Base-by-base conservation (phyloP, 1,140 invertebrate species). In the Heliconius nattereri region DNA sequence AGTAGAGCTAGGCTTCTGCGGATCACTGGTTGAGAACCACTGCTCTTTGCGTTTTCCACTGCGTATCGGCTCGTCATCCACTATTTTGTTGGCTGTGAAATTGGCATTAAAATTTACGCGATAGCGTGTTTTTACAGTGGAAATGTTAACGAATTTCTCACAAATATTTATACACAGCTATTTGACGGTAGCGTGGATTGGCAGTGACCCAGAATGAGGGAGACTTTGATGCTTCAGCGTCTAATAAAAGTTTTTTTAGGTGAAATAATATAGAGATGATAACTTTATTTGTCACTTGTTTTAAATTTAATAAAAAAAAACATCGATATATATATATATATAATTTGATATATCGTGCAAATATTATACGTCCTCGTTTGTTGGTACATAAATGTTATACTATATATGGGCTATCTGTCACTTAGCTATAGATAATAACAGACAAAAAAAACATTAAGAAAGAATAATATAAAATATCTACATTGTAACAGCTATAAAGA, bases 41-140 rank as follows among this genome's bases (percentile, higher is more conserved):
- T 45, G 60, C 49, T 29, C 49, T 66, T 29, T 66, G 29, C 60
- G 7, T 66, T 26, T 35, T 75, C 66, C 74, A 60, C 35, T 60
- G 74, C 54, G 74, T 75, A 60, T 66, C 45, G 74, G 74, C 40
- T 57, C 54, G 54, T 60, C 60, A 66, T 66, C 60, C 60, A 13
- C 60, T 11, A 66, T 66, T 66, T 23, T 66, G 23, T 13, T 66
- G 60, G 23, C 60, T 29, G 23, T 66, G 29, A 66, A 66, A 66
- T 66, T 66, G 60, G 60, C 23, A 66, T 13, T 66, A 66, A 66
- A 66, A 66, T 66, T 66, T 6, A 66, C 23, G 8, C n/a, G 60
- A 66, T 29, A 57, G 60, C 60, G 23, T 66, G 60, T 66, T 66
- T 66, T 66, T 66, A 66, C 60, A 26, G 23, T 66, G 11, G 26